Evolutionary conservation across 1,140 invertebrate genomes (phyloP).

Genomic region (Berghia stephanieae): DNA sequence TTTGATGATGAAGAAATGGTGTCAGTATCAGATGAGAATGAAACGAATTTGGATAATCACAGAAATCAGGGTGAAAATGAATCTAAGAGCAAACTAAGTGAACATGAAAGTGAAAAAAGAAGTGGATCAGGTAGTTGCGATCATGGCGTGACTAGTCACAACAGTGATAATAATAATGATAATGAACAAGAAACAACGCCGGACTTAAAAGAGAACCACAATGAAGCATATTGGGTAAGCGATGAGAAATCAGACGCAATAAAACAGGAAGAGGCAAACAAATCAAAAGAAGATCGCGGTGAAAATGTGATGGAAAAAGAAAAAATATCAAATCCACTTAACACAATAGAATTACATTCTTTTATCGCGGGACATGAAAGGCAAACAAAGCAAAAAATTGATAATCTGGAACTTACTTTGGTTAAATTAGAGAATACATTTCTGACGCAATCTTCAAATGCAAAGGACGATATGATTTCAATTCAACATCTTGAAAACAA

Average conservation of each 20-base stretch:
- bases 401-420: constrained; percentile 51
- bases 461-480: constrained; percentile 51
- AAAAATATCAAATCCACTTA: not conserved
- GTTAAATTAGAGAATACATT: constrained; percentile 58
- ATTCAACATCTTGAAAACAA: constrained; percentile 57
- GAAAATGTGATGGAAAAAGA: not conserved
- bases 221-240: not conserved
- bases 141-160: not conserved
- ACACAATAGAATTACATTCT: not conserved
- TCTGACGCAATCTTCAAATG: constrained; percentile 48
- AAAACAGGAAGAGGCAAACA: not conserved
- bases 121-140: not conserved
- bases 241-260: not conserved
- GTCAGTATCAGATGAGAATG: not conserved
- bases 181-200: not conserved
- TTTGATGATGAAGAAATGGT: constrained; percentile 29
- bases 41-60: not conserved
- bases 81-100: not conserved
- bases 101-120: not conserved
- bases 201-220: not conserved
- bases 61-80: constrained; percentile 61
- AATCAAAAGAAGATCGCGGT: not conserved
- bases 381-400: constrained; percentile 49
- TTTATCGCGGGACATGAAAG: constrained; percentile 14
- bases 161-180: constrained; percentile 14